These are phyloP conservation scores for Drosophila prolongata DNA, from an alignment of 2,888 invertebrate species.

Conservation along the genomic window DNA sequence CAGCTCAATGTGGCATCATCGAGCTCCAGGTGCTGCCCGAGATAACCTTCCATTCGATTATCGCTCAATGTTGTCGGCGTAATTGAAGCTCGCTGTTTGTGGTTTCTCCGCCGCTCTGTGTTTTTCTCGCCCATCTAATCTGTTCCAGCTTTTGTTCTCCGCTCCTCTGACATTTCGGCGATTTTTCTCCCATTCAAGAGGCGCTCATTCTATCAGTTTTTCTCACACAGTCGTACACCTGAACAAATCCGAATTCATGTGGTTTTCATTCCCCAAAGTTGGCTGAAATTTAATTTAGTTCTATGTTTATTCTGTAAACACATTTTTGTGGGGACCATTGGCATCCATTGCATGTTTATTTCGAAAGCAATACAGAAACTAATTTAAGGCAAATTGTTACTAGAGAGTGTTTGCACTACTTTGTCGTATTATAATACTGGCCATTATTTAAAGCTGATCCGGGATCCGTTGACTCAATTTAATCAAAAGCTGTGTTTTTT, in stretches of 20 bases:
- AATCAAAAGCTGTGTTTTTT: neutral
- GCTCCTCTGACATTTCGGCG: constrained; percentile 2
- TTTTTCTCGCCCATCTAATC: constrained; percentile 25
- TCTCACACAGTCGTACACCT: neutral
- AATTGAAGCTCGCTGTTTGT: constrained; percentile 31
- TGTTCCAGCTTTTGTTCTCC: constrained; percentile 26
- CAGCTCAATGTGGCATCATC: too few relatives aligned
- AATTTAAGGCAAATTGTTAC: neutral
- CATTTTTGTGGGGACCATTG: neutral
- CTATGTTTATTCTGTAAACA: neutral
- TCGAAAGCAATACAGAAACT: neutral
- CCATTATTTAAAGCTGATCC: neutral
- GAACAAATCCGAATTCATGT: neutral
- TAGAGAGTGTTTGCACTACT: neutral
- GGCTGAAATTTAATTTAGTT: neutral
- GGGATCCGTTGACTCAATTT: neutral
- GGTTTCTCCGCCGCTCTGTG: constrained; percentile 5
- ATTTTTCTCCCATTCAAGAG: constrained; percentile 9
- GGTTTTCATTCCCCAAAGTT: neutral
- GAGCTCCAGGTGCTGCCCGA: constrained; percentile 20
- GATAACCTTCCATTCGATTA: constrained; percentile 47
- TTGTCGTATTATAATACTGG: neutral
- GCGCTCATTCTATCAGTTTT: constrained; percentile 1
- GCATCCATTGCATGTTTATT: neutral
- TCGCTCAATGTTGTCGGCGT: constrained; percentile 35